Evolutionary conservation across 2,113 vertebrate species (phyloP).

Genomic region (Diphyllodes magnificus): DNA sequence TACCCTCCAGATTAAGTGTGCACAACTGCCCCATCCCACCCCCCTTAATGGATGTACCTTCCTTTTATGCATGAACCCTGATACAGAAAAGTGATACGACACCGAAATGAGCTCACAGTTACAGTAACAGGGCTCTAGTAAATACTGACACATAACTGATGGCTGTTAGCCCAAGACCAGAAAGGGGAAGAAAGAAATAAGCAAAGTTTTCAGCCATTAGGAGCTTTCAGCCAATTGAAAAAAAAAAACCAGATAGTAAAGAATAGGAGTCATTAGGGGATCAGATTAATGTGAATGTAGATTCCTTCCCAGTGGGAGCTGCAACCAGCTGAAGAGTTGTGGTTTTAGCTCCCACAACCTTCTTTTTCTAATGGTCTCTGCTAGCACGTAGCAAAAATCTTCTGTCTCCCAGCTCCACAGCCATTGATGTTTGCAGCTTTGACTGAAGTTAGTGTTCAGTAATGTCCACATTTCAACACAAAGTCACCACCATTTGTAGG

Average conservation of each 20-base stretch:
- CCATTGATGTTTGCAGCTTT: background rate
- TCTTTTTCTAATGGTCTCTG: slow-evolving; percentile 22
- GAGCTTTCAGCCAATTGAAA: slow-evolving; percentile 11
- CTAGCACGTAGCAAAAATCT: background rate
- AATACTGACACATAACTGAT: background rate
- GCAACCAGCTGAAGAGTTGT: background rate
- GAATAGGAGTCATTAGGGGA: slow-evolving; percentile 55
- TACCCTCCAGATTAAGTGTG: background rate
- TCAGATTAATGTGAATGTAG: slow-evolving; percentile 52
- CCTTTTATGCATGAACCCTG: background rate
- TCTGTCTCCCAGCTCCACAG: background rate
- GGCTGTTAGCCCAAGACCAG: background rate
- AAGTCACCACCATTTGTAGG: background rate
- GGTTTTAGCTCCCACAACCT: background rate
- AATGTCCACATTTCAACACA: background rate
- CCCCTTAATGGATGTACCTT: background rate
- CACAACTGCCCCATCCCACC: background rate
- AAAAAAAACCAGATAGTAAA: background rate
- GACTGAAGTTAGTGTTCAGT: background rate
- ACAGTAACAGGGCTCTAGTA: background rate
- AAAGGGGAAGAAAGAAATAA: background rate
- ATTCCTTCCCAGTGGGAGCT: slow-evolving; percentile 27
- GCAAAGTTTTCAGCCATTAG: background rate
- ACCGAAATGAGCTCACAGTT: background rate
- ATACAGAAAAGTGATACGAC: background rate